These are phyloP conservation scores for Listrodromus nycthemerus DNA, from an alignment of 2,888 invertebrate species.

Conservation along the genomic window DNA sequence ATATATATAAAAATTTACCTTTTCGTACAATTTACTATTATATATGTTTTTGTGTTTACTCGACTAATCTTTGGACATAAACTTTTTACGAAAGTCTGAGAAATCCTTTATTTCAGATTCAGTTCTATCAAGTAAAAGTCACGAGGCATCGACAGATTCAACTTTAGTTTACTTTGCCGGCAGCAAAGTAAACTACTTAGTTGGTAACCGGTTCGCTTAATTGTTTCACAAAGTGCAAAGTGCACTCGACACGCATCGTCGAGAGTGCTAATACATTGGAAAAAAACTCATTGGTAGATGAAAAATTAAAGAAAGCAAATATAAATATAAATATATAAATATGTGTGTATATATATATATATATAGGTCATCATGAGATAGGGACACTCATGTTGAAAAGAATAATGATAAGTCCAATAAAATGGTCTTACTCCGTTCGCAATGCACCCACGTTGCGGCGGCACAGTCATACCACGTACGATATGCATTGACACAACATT, in stretches of 20 bases:
- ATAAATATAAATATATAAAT: not conserved
- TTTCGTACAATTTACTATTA: too few relatives aligned
- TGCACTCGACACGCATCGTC: not conserved
- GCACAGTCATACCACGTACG: conserved; percentile 16
- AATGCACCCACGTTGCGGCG: conserved; percentile 7
- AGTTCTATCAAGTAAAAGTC: not conserved
- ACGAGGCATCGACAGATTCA: too few relatives aligned
- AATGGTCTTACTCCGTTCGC: conserved; percentile 20
- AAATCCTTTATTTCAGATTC: not conserved
- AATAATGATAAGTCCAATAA: conserved; percentile 26
- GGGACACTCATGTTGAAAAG: conserved; percentile 1
- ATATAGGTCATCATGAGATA: conserved; percentile 39
- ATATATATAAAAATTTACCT: too few relatives aligned
- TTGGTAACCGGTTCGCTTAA: not conserved
- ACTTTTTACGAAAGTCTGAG: too few relatives aligned
- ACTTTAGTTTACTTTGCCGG: too few relatives aligned
- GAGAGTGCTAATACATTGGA: not conserved
- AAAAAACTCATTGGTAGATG: conserved; percentile 10
- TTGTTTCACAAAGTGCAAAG: conserved; percentile 17
- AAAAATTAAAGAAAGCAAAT: not conserved
- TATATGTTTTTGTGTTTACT: too few relatives aligned
- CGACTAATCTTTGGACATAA: too few relatives aligned
- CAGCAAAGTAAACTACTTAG: not conserved
- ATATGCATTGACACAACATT: conserved; percentile 12
- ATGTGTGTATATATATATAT: not conserved